Conservation (phyloP, 1,140 invertebrate genomes). For the Zaprionus africanus region DNA sequence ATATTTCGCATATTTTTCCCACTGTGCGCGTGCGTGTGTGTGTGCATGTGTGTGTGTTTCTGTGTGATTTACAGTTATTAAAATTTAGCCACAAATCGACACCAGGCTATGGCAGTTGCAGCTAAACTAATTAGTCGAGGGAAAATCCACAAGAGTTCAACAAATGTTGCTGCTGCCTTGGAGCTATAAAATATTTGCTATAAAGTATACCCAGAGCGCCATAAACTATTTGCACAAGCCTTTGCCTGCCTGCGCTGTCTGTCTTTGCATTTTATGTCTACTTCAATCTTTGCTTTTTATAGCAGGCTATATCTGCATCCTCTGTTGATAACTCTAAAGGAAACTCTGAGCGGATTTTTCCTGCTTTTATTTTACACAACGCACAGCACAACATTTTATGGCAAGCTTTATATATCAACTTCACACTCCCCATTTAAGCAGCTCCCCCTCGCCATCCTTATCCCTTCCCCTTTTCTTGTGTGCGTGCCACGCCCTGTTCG, state of each 20-base stretch:
- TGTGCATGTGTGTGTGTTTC: background rate
- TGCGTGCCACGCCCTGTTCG: slow-evolving; percentile 19
- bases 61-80: slow-evolving; percentile 22
- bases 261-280: background rate
- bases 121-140: slow-evolving; percentile 14
- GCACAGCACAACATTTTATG: slow-evolving; percentile 17
- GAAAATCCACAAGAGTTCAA: background rate
- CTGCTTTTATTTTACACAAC: background rate
- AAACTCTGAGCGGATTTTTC: background rate
- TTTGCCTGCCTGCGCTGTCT: background rate
- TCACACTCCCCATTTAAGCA: slow-evolving; percentile 29
- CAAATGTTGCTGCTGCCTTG: background rate
- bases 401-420: slow-evolving; percentile 39
- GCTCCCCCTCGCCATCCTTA: background rate
- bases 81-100: slow-evolving; percentile 21
- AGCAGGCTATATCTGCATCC: background rate
- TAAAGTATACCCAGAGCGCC: background rate
- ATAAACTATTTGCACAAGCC: background rate
- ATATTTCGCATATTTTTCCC: slow-evolving; percentile 32
- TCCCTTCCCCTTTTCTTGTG: background rate
- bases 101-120: background rate
- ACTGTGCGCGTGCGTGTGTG: slow-evolving; percentile 1
- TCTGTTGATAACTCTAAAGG: background rate
- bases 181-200: background rate
- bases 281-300: slow-evolving; percentile 9